Evolutionary conservation across 2,797 vertebrate genomes (phyloP).

Genomic region (Tragelaphus oryx): DNA sequence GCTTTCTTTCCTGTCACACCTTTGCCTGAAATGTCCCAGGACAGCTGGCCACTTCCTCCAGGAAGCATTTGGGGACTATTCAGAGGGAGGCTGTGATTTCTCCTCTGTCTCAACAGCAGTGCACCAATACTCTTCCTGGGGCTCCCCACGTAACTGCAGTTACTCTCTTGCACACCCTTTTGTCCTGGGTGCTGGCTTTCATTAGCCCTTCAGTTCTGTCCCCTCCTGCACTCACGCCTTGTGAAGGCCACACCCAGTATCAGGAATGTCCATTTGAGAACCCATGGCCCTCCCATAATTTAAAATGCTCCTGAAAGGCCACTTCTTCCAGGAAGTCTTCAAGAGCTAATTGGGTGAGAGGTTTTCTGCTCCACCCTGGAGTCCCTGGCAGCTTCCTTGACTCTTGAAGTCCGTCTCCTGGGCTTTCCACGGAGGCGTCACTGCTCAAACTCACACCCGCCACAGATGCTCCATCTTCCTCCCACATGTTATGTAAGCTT

Average conservation of each 20-base stretch:
- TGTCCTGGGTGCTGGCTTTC: not conserved
- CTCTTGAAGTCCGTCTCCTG: too few relatives aligned
- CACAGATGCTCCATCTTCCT: not conserved
- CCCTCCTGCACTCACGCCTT: not conserved
- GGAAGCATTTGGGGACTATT: constrained; percentile 9
- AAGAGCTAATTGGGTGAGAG: not conserved
- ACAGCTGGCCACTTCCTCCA: not conserved
- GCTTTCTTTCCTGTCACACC: not conserved
- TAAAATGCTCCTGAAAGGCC: not conserved
- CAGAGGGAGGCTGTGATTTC: not conserved
- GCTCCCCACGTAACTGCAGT: not conserved
- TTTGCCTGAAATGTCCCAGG: constrained; percentile 31
- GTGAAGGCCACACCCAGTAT: not conserved
- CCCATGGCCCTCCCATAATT: not conserved
- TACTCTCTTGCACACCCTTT: not conserved
- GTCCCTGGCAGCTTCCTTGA: not conserved
- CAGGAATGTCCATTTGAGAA: not conserved
- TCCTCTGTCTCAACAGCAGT: not conserved
- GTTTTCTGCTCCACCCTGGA: not conserved
- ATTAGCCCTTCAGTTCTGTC: not conserved
- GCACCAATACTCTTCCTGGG: not conserved
- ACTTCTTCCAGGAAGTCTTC: not conserved
- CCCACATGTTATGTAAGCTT: not conserved
- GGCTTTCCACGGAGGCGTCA: not conserved
- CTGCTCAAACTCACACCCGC: too few relatives aligned